Base-by-base conservation (phyloP, 2,888 invertebrate genomes). In the Frankliniella intonsa region DNA sequence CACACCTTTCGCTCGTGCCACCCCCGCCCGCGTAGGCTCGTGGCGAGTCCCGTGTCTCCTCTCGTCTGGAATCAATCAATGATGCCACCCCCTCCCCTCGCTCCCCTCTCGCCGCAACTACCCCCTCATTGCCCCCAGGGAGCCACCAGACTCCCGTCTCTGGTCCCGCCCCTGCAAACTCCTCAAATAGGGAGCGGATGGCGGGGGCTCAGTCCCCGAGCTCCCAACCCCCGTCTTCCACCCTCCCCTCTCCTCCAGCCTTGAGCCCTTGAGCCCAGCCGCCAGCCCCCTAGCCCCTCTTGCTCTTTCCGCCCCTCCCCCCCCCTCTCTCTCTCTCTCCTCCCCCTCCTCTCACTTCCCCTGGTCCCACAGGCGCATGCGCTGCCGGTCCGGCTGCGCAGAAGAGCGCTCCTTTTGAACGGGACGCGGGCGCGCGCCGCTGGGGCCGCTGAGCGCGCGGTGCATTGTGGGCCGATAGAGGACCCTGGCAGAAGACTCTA, bases 401-500 rank as follows among this genome's bases (percentile, higher is more conserved):
- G 69, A 25, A 9, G 25, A n/a, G 69, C 69, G 69, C 22, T 25
- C 25, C 69, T 22, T 76, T 76, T 76, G 69, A 76, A 76, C 69
- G 11, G 11, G 69, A 12, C 2, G 69, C 69, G 69, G 69, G 69
- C 25, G n/a, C 69, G 69, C 69, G 69, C 69, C 69, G 69, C 69
- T 25, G 22, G 22, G 62, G 62, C 62, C 38, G 38, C 38, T 38
- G 38, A 5, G 11, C 62, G 22, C 69, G 69, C 69, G 69, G 69
- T 76, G 69, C 69, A 76, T 76, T 76, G 69, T 76, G 69, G 69
- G 69, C 10, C 69, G 69, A 76, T 76, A 76, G 69, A 76, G 69
- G 69, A 76, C 69, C 69, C 69, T 76, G 69, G 69, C 69, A 76
- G 69, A 76, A 76, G 69, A 76, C 69, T 76, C 69, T 76, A 76